Percentiles rank a stretch among this genome's conserved stretches.
Evolutionary conservation across 1,140 invertebrate species (phyloP).

Genomic region (Dufourea novaeangliae): DNA sequence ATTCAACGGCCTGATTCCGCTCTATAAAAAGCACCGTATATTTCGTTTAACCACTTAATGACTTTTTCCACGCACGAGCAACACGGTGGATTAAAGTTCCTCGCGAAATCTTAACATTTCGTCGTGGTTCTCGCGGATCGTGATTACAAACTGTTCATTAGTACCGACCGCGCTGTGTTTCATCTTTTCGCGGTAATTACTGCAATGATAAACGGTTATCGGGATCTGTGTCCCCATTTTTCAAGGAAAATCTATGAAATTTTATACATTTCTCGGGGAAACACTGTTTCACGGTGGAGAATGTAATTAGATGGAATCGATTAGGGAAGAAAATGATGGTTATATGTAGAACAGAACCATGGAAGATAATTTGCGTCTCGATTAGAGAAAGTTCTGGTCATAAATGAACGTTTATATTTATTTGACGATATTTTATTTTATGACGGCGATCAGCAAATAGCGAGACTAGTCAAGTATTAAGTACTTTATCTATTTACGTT

Average conservation of each 20-base stretch:
- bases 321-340: too few species aligned
- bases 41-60: conserved; percentile 45
- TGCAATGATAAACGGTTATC: not conserved
- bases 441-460: not conserved
- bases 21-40: not conserved
- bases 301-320: too few species aligned
- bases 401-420: too few species aligned
- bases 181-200: not conserved
- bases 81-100: not conserved
- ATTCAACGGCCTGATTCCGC: conserved; percentile 12
- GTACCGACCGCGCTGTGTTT: not conserved
- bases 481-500: too few species aligned
- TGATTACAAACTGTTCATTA: not conserved
- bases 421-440: too few species aligned
- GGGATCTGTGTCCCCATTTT: not conserved
- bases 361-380: too few species aligned
- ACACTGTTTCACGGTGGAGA: not conserved
- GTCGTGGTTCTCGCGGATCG: not conserved
- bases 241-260: not conserved
- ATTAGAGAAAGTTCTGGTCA: too few species aligned
- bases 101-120: not conserved
- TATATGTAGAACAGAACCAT: too few species aligned
- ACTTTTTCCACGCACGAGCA: conserved; percentile 31
- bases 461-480: too few species aligned
- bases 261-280: not conserved